Conservation (phyloP, 2,113 vertebrate species). For the Monarcha castaneiventris region DNA sequence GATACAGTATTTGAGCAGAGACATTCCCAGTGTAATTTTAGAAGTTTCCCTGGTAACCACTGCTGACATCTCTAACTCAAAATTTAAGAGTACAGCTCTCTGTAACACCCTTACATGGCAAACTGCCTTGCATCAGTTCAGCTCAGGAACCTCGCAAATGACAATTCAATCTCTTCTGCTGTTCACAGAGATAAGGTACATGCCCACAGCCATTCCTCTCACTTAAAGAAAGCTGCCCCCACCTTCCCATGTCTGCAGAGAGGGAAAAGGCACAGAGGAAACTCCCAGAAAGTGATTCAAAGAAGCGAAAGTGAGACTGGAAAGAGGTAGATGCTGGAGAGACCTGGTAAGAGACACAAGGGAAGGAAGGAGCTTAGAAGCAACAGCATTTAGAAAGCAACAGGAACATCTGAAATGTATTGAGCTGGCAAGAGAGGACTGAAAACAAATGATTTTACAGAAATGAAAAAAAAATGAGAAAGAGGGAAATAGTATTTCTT, state of each 20-base stretch:
- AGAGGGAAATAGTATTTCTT: not conserved
- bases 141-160: not conserved
- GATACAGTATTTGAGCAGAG: constrained; percentile 5
- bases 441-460: not conserved
- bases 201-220: not conserved
- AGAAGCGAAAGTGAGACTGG: not conserved
- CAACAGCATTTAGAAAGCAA: not conserved
- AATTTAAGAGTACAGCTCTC: constrained; percentile 40
- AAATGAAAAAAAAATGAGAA: not conserved
- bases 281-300: not conserved
- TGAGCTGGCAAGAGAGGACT: not conserved
- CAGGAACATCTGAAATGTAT: not conserved
- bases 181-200: not conserved
- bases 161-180: not conserved
- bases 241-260: not conserved
- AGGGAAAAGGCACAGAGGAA: not conserved
- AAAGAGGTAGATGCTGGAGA: not conserved
- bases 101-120: not conserved
- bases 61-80: constrained; percentile 57
- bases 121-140: not conserved
- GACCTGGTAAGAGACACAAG: not conserved
- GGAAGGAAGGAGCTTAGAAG: not conserved
- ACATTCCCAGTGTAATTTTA: constrained; percentile 50
- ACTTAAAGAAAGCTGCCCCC: not conserved
- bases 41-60: constrained; percentile 69